These are phyloP conservation scores for Hylaeus anthracinus DNA, from an alignment of 1,140 invertebrate species.

Conservation along the genomic window DNA sequence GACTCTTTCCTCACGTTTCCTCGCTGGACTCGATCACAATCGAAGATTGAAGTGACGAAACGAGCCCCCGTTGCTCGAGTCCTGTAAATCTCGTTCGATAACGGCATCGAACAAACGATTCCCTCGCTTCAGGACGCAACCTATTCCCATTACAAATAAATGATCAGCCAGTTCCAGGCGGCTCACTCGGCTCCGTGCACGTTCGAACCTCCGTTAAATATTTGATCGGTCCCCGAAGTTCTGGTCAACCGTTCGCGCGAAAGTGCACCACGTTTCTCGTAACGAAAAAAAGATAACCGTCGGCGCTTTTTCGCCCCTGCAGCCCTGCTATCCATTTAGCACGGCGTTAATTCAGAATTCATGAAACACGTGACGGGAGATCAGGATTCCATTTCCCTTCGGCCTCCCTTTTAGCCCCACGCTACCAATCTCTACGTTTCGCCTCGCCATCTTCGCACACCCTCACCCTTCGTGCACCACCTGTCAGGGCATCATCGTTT, in stretches of 20 bases:
- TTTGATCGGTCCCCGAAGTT: constrained; percentile 32
- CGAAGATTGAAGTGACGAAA: background rate
- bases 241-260: constrained; percentile 2
- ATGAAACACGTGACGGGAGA: constrained; percentile 35
- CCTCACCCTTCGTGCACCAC: background rate
- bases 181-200: background rate
- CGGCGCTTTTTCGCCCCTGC: background rate
- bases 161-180: constrained; percentile 21
- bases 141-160: constrained; percentile 28
- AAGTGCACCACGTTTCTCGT: background rate
- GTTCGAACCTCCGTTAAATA: constrained; percentile 19
- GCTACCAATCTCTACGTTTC: background rate
- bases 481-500: background rate
- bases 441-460: background rate
- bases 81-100: background rate
- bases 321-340: constrained; percentile 23
- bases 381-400: constrained; percentile 32
- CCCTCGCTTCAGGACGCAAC: background rate
- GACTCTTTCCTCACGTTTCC: background rate
- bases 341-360: constrained; percentile 37
- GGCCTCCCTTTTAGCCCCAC: background rate
- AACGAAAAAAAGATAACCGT: background rate
- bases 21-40: background rate
- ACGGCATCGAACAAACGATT: background rate
- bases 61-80: too few relatives aligned